Evolutionary conservation across 2,888 invertebrate species (phyloP), one percentile per base, ranked within the genome.

Genomic region (Microdon myrmicae): DNA sequence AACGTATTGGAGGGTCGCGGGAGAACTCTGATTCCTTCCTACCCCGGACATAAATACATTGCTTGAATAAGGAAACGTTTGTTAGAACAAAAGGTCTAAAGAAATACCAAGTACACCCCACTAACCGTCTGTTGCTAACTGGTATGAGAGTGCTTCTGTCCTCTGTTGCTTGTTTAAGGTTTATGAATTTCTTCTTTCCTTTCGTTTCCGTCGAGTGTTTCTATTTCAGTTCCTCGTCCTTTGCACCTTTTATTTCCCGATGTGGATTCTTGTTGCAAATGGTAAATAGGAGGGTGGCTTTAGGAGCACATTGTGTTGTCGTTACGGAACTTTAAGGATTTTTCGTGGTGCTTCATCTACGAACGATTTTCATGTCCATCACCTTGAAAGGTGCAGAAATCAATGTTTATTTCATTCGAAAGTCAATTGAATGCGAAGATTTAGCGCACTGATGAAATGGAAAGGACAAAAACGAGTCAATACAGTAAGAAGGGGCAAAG

Each of bases 161-260:
- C 54, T 54, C 54, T 55, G 55, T 55, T 55, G 55, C 55, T 55
- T 55, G 55, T 55, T 55, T 55, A 55, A 47, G 55, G 55, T 55
- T 55, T 55, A 55, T 55, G 39, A 47, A 47, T 41, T 41, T 34
- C 49, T 49, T 31, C 31, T 16, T 31, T 26, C 20, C 16, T 37
- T 12, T 7, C 7, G 4, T 16, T 16, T 4, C 8, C 0, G 2
- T 14, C 3, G 14, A 6, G 2, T 17, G 9, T 3, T 16, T 7
- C 5, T 17, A 7, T 9, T 3, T 7, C 10, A 7, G 13, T n/a
- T 3, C 17, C 16, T 9, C 9, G 2, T 14, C 9, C 20, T 5
- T 28, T n/a, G 14, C 23, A 4, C 35, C 25, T 14, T n/a, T n/a
- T n/a, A n/a, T n/a, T n/a, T n/a, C n/a, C 9, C n/a, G 2, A 19